phyloP scores from a whole-genome alignment of 2,113 vertebrate species.

The Gadus chalcogrammus region DNA sequence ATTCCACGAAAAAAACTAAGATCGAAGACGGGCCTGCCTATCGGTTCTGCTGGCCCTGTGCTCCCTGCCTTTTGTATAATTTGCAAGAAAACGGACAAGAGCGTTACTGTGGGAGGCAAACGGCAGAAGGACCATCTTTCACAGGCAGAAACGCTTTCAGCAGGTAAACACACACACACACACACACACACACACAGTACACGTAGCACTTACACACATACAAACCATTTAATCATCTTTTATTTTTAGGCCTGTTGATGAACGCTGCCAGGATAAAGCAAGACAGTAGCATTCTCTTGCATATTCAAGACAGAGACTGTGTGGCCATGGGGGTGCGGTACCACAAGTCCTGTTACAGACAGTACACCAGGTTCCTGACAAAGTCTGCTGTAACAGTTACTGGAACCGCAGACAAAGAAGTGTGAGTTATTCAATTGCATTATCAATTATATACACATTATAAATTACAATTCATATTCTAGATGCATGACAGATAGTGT shows the following conservation, averaged over 20 bases:
- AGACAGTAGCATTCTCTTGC: conserved; percentile 20
- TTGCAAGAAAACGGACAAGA: conserved; percentile 4
- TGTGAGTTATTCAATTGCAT: conserved; percentile 10
- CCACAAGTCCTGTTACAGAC: conserved; percentile 25
- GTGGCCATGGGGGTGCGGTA: conserved; percentile 26
- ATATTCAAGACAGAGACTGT: conserved; percentile 26
- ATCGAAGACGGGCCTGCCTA: conserved; percentile 5
- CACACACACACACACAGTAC: background rate
- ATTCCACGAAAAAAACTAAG: background rate
- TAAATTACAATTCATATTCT: too few relatives aligned
- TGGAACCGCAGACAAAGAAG: background rate
- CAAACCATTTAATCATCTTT: background rate
- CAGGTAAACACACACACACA: conserved; percentile 1
- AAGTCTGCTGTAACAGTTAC: conserved; percentile 4
- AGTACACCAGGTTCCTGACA: conserved; percentile 23
- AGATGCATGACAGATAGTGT: too few relatives aligned
- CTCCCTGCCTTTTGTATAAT: conserved; percentile 11
- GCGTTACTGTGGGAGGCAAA: conserved; percentile 16
- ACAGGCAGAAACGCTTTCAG: conserved; percentile 24
- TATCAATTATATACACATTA: background rate
- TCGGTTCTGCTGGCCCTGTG: background rate
- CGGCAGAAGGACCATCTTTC: conserved; percentile 12
- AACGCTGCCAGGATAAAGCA: conserved; percentile 25
- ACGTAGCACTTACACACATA: too few relatives aligned
- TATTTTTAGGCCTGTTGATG: conserved; percentile 16